A percentile compares a stretch with the other conserved stretches of the same genome.
Evolutionary conservation across 2,113 vertebrate genomes (phyloP).

Genomic region (Suncus etruscus): DNA sequence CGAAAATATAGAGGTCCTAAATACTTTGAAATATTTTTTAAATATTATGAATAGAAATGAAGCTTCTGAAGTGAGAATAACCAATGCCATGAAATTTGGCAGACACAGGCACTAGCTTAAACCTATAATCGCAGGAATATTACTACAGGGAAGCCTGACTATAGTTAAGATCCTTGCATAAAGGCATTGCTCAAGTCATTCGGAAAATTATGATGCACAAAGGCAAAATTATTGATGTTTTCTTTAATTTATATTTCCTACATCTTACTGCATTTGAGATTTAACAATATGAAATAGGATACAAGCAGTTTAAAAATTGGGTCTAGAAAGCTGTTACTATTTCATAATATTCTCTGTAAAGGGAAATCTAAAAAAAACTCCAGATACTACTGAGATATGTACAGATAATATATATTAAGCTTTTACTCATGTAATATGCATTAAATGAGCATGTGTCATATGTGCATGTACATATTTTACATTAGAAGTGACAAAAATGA

Average conservation of each 20-base stretch:
- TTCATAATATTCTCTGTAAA: not conserved
- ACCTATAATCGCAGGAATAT: not conserved
- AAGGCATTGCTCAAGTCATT: not conserved
- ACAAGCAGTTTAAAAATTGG: not conserved
- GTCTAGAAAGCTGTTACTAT: not conserved
- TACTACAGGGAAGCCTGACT: not conserved
- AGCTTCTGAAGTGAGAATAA: not conserved
- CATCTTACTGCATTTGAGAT: not conserved
- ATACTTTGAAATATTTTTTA: not conserved
- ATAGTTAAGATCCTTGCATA: not conserved
- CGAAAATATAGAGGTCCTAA: not conserved
- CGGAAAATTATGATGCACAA: not conserved
- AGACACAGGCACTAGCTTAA: not conserved
- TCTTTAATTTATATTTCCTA: not conserved
- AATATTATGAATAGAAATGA: constrained; percentile 7
- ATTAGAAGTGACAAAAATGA: not conserved
- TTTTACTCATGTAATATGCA: not conserved
- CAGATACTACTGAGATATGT: not conserved
- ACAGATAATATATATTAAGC: not conserved
- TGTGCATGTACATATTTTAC: not conserved
- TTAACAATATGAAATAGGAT: not conserved
- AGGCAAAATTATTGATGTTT: not conserved
- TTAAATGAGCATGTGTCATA: not conserved
- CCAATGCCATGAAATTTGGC: not conserved
- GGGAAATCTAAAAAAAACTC: not conserved